These are phyloP conservation scores for Balaenoptera acutorostrata DNA, from an alignment of 2,113 vertebrate species.

Conservation along the genomic window DNA sequence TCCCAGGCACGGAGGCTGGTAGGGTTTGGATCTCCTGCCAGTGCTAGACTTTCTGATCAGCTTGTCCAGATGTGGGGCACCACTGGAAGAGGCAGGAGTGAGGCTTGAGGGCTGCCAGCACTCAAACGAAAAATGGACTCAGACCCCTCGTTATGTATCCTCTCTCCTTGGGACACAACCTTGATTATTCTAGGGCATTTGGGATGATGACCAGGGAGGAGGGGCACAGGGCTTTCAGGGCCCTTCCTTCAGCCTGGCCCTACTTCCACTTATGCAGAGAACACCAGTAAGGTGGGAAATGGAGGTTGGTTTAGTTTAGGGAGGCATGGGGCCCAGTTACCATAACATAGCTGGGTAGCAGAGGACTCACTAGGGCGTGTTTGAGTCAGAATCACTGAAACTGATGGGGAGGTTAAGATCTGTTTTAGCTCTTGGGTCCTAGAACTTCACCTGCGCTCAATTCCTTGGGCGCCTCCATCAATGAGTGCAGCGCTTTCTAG, in stretches of 20 bases:
- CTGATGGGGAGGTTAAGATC: not conserved
- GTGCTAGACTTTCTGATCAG: not conserved
- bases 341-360: not conserved
- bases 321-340: not conserved
- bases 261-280: not conserved
- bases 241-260: not conserved
- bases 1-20: not conserved
- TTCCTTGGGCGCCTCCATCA: not conserved
- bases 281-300: not conserved
- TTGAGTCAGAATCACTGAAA: not conserved
- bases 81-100: not conserved
- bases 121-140: not conserved
- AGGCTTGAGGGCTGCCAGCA: not conserved
- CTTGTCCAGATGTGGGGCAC: not conserved
- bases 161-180: not conserved
- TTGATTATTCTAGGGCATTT: not conserved
- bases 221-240: rapidly evolving
- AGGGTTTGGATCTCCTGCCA: no score
- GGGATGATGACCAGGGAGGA: not conserved
- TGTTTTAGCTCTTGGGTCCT: not conserved
- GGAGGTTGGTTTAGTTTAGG: not conserved
- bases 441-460: not conserved
- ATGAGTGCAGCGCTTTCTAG: not conserved
- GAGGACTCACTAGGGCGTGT: not conserved
- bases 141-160: not conserved